Percentiles rank a stretch among this genome's conserved stretches.
Evolutionary conservation across 1,140 invertebrate genomes (phyloP).

Genomic region (Anthonomus grandis): DNA sequence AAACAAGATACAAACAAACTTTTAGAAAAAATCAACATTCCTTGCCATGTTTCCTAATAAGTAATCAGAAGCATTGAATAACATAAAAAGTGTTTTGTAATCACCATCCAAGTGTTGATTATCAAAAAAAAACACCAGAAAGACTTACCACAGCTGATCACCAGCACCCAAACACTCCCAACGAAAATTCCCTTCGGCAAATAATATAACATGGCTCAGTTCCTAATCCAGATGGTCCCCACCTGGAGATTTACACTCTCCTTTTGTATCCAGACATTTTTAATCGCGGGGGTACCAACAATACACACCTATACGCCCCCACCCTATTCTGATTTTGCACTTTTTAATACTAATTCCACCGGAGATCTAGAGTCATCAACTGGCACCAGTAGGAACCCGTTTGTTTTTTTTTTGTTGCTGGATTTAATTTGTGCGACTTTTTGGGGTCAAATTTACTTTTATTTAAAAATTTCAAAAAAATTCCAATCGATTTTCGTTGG

Average conservation of each 20-base stretch:
- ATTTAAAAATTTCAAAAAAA: constrained; percentile 6
- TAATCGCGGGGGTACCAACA: neutral
- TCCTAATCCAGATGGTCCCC: neutral
- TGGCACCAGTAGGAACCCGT: neutral
- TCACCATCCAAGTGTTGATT: too few species aligned
- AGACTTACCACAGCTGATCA: constrained; percentile 1
- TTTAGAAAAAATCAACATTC: too few species aligned
- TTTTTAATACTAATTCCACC: neutral
- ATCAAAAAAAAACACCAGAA: neutral
- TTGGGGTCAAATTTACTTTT: neutral
- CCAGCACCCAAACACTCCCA: neutral
- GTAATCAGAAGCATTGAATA: too few species aligned
- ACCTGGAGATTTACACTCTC: constrained; percentile 11
- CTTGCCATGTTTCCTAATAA: too few species aligned
- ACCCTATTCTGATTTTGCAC: neutral
- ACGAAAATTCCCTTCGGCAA: neutral
- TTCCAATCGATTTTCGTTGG: constrained; percentile 16
- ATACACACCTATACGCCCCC: neutral
- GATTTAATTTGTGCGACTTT: neutral
- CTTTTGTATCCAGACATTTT: constrained; percentile 22
- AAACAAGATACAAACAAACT: too few species aligned
- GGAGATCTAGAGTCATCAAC: neutral
- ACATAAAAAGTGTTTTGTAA: too few species aligned
- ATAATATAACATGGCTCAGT: neutral
- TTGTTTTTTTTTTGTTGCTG: neutral